A percentile compares a stretch with the other conserved stretches of the same genome.
These are phyloP conservation scores for Bradypodion pumilum DNA, from an alignment of 2,797 vertebrate genomes.

Conservation along the genomic window DNA sequence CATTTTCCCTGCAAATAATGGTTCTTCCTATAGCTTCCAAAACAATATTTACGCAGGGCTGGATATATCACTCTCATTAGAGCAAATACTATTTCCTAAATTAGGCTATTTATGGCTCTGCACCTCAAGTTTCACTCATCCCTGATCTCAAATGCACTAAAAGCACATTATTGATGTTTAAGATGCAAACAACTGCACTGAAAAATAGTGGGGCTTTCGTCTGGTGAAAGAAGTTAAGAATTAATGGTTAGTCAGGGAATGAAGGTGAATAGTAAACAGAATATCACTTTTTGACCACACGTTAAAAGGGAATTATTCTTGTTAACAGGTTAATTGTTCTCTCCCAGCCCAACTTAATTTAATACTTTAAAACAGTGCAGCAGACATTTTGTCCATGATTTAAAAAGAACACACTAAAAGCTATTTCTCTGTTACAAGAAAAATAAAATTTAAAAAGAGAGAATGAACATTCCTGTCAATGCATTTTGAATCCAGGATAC, in stretches of 20 bases:
- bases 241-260: slow-evolving; percentile 64
- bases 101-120: slow-evolving; percentile 73
- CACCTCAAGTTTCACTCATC: slow-evolving; percentile 75
- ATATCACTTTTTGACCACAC: slow-evolving; percentile 72
- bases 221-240: slow-evolving; percentile 73
- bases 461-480: slow-evolving; percentile 85
- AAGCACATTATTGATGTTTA: slow-evolving; percentile 77
- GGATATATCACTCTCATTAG: slow-evolving; percentile 71
- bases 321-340: slow-evolving; percentile 90
- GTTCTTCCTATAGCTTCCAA: slow-evolving; percentile 42
- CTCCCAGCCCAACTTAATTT: slow-evolving; percentile 87
- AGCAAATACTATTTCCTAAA: slow-evolving; percentile 71
- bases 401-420: slow-evolving; percentile 80
- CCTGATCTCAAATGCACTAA: slow-evolving; percentile 72
- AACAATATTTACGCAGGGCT: slow-evolving; percentile 67
- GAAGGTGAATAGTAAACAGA: slow-evolving; percentile 70
- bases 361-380: slow-evolving; percentile 78
- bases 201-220: slow-evolving; percentile 74
- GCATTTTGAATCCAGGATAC: slow-evolving; percentile 89
- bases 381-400: slow-evolving; percentile 74
- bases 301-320: slow-evolving; percentile 84
- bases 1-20: slow-evolving; percentile 60
- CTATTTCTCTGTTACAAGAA: slow-evolving; percentile 69
- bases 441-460: slow-evolving; percentile 60
- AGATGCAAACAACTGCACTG: slow-evolving; percentile 76